Conservation (phyloP, 2,797 vertebrate species). For the Lepus townsendii region DNA sequence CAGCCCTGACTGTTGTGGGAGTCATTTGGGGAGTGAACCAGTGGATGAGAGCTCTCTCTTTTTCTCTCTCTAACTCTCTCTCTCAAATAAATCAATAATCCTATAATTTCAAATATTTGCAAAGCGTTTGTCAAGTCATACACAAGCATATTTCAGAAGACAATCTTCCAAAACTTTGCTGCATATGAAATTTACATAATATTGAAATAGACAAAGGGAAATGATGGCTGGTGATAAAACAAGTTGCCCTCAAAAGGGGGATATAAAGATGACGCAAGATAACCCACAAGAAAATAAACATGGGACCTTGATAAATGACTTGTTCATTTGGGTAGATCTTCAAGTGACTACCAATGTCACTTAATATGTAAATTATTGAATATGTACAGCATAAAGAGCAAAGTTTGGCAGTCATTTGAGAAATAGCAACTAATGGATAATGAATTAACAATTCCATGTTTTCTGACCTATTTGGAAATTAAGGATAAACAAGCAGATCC, state of each 20-base stretch:
- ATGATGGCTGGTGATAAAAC: neutral
- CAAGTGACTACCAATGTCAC: neutral
- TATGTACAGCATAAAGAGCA: neutral
- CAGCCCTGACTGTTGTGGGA: too few relatives aligned
- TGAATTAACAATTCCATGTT: conserved; percentile 20
- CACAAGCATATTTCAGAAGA: neutral
- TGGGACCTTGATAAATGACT: neutral
- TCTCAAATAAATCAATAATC: neutral
- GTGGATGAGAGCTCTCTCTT: too few relatives aligned
- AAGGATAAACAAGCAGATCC: conserved; percentile 13
- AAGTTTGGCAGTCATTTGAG: neutral
- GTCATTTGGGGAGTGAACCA: too few relatives aligned
- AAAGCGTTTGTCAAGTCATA: conserved; percentile 37
- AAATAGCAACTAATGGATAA: neutral
- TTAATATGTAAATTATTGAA: neutral
- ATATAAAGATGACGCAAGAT: neutral
- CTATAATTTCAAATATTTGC: conserved; percentile 49
- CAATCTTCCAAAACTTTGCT: conserved; percentile 29
- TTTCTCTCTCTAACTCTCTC: too few relatives aligned
- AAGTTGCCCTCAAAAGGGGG: neutral
- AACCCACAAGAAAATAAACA: neutral
- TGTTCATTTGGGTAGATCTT: neutral
- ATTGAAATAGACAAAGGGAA: conserved; percentile 35
- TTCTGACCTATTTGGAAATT: conserved; percentile 46
- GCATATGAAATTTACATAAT: neutral